Evolutionary conservation across 2,113 vertebrate genomes (phyloP).

Genomic region (Peromyscus californicus): DNA sequence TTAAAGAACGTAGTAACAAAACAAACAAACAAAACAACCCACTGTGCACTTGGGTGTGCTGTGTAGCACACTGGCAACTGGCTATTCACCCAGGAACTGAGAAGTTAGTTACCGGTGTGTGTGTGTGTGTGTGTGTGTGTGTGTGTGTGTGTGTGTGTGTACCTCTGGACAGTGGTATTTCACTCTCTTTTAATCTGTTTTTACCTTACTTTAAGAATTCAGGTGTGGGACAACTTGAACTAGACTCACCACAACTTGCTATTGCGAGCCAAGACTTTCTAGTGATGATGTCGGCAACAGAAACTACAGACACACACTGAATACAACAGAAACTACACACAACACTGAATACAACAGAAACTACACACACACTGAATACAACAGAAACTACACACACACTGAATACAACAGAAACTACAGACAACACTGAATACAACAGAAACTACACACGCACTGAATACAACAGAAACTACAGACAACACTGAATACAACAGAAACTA

Average conservation of each 20-base stretch:
- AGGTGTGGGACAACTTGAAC: not conserved
- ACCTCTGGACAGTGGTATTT: not conserved
- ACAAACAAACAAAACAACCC: not conserved
- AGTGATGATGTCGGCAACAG: not conserved
- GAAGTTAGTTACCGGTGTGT: not conserved
- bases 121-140: not conserved
- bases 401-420: no score
- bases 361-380: no score
- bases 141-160: not conserved
- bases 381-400: no score
- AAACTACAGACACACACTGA: not conserved
- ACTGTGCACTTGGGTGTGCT: not conserved
- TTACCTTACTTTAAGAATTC: not conserved
- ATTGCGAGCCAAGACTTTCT: slow-evolving; percentile 35
- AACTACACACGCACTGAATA: no score
- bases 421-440: no score
- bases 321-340: no score
- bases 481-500: no score
- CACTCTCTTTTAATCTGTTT: not conserved
- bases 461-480: no score
- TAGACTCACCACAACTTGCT: not conserved
- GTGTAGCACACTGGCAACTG: not conserved
- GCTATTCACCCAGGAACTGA: not conserved
- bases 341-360: no score
- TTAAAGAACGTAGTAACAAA: not conserved